phyloP scores from a whole-genome alignment of 2,888 invertebrate species.

The Gerris lacustris region DNA sequence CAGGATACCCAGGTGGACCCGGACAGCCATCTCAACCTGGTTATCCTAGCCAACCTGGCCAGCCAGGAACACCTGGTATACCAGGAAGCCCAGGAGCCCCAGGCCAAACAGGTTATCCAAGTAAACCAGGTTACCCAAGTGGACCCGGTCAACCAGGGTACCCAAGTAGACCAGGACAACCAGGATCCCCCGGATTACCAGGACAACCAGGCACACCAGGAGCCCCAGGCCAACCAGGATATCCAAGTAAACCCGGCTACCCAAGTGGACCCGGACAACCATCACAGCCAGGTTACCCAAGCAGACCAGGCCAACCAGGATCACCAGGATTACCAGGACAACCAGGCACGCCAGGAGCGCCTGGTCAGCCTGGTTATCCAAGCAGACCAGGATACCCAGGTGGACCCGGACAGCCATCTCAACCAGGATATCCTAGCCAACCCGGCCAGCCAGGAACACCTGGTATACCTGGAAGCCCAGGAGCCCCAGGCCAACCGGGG shows the following conservation, averaged over 20 bases:
- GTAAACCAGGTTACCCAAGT: constrained; percentile 23
- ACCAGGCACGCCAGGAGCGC: constrained; percentile 14
- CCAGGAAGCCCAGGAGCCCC: constrained; percentile 28
- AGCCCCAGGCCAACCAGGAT: constrained; percentile 27
- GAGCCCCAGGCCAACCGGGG: constrained; percentile 45
- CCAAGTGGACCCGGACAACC: constrained; percentile 25
- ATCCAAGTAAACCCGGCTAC: constrained; percentile 29
- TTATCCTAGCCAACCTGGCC: constrained; percentile 25
- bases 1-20: constrained; percentile 25
- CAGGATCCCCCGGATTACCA: constrained; percentile 21
- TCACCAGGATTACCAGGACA: constrained; percentile 25
- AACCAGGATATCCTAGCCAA: constrained; percentile 34
- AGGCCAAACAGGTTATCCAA: constrained; percentile 20
- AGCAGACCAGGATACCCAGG: constrained; percentile 33
- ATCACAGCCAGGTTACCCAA: constrained; percentile 21
- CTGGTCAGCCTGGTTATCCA: constrained; percentile 6
- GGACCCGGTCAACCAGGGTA: constrained; percentile 26
- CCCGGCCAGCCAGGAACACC: constrained; percentile 36
- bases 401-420: constrained; percentile 35
- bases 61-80: constrained; percentile 24
- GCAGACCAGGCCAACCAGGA: constrained; percentile 22
- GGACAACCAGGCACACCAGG: constrained; percentile 26
- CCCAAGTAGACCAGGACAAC: constrained; percentile 27
- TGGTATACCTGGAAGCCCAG: constrained; percentile 30
- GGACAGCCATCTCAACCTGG: constrained; percentile 24